phyloP scores from a whole-genome alignment of 2,888 invertebrate species.

The Platycheirus rosarum region DNA sequence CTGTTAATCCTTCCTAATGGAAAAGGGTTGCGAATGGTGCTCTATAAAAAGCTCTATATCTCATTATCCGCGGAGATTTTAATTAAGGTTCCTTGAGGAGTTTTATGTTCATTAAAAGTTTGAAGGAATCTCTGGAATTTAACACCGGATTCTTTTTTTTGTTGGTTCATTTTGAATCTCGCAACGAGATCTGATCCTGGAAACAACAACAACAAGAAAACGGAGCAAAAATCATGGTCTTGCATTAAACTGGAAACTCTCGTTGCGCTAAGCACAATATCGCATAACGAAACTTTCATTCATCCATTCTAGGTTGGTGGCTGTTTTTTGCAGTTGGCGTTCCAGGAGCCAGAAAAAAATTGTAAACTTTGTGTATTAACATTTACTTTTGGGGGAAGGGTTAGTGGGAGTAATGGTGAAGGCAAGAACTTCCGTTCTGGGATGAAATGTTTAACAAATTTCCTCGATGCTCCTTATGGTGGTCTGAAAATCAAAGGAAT shows the following conservation, averaged over 20 bases:
- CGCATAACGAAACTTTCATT: conserved; percentile 56
- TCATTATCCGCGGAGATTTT: conserved; percentile 64
- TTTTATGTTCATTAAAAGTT: conserved; percentile 74
- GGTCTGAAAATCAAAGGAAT: background rate
- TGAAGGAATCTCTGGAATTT: conserved; percentile 65
- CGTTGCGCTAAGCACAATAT: conserved; percentile 42
- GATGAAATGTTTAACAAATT: conserved; percentile 13
- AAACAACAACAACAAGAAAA: conserved; percentile 49
- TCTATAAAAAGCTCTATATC: conserved; percentile 28
- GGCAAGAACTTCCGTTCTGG: conserved; percentile 12
- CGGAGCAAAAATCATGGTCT: conserved; percentile 34
- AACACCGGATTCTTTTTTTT: conserved; percentile 50
- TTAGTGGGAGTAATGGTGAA: background rate
- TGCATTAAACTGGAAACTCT: conserved; percentile 31
- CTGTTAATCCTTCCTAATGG: background rate
- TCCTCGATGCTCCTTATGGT: background rate
- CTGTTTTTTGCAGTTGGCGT: conserved; percentile 28
- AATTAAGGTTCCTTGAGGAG: conserved; percentile 73
- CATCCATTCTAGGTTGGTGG: conserved; percentile 28
- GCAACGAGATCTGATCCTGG: conserved; percentile 24
- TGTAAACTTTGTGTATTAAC: conserved; percentile 16
- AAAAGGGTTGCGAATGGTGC: conserved; percentile 24
- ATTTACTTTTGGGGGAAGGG: background rate
- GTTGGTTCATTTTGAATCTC: conserved; percentile 3
- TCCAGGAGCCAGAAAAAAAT: conserved; percentile 7